Conservation (phyloP, 2,797 vertebrate species). For the Dermochelys coriacea region DNA sequence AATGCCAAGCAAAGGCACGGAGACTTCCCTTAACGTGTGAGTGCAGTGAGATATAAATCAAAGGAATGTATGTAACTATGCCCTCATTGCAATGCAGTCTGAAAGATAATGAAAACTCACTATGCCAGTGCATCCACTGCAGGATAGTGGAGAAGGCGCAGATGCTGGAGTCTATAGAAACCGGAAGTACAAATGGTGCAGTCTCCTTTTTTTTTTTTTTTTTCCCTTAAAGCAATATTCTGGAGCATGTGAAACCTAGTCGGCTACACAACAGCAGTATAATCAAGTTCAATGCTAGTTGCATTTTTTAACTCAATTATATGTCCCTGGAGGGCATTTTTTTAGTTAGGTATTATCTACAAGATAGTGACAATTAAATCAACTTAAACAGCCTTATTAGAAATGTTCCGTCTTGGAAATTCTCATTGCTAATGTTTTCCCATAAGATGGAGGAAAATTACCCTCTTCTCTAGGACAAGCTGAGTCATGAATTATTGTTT, state of each 20-base stretch:
- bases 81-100: background rate
- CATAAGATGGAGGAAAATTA: background rate
- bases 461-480: background rate
- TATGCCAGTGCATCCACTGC: conserved; percentile 73
- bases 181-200: conserved; percentile 82
- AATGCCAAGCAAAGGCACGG: background rate
- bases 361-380: background rate
- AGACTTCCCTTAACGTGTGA: background rate
- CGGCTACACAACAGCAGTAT: conserved; percentile 81
- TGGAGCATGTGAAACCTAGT: conserved; percentile 80
- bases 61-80: background rate
- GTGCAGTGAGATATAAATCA: background rate
- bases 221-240: conserved; percentile 78
- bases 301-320: conserved; percentile 79
- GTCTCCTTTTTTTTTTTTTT: too few species aligned
- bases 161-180: conserved; percentile 80
- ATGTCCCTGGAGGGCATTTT: conserved; percentile 79
- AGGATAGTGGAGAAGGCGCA: conserved; percentile 84
- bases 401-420: background rate
- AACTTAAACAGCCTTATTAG: background rate
- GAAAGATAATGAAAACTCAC: background rate
- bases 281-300: conserved; percentile 80
- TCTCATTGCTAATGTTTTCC: background rate
- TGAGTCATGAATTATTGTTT: background rate
- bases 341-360: conserved; percentile 81